phyloP scores from a whole-genome alignment of 2,888 invertebrate genomes.

The Barypeithes pellucidus region DNA sequence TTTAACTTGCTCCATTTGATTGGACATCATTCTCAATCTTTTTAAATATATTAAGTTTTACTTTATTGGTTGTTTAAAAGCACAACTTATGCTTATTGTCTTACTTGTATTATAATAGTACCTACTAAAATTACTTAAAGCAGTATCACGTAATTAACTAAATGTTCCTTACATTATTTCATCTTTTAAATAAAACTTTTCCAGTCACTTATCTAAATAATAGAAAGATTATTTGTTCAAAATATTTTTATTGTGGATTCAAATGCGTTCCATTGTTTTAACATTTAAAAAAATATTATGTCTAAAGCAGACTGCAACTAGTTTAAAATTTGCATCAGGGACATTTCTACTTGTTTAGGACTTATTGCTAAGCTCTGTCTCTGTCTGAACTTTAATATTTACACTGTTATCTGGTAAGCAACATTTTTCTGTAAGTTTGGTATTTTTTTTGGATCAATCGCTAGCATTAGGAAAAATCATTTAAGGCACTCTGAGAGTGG shows the following conservation, averaged over 20 bases:
- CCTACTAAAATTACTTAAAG: background rate
- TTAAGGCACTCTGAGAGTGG: too few species aligned
- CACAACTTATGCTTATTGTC: background rate
- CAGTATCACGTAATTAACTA: background rate
- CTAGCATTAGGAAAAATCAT: too few species aligned
- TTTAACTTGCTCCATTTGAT: slow-evolving; percentile 61
- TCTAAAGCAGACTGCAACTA: background rate
- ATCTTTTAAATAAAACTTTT: background rate
- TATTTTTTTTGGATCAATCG: too few species aligned
- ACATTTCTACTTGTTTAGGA: background rate
- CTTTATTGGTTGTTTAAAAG: too few species aligned
- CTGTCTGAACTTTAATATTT: background rate
- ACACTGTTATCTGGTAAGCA: too few species aligned
- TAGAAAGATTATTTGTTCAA: background rate
- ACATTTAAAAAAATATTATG: background rate
- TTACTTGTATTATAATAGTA: background rate
- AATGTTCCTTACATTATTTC: background rate
- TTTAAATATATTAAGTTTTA: too few species aligned
- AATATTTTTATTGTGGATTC: background rate
- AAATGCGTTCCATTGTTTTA: slow-evolving; percentile 1
- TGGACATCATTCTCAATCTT: background rate
- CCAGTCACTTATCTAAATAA: background rate
- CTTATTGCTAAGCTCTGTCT: background rate
- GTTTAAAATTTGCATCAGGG: slow-evolving; percentile 2
- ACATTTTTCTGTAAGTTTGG: too few species aligned